Percentiles rank a stretch among this genome's conserved stretches.
These are phyloP conservation scores for Calonectris borealis DNA, from an alignment of 2,113 vertebrate genomes.

Conservation along the genomic window DNA sequence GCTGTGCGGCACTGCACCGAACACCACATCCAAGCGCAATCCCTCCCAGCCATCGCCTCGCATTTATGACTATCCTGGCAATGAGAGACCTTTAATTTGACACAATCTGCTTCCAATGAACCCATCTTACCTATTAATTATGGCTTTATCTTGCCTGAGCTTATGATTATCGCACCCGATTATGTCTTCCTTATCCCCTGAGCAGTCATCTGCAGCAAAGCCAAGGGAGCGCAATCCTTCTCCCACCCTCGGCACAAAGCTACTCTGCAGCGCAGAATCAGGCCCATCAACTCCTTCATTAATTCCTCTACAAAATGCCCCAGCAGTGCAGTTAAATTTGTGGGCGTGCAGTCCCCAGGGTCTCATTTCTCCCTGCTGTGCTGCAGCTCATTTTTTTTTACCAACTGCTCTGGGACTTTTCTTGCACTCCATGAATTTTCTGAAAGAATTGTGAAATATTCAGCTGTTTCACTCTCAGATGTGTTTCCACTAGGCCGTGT, in stretches of 20 bases:
- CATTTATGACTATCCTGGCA: background rate
- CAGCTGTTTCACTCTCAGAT: background rate
- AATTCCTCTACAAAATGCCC: conserved; percentile 20
- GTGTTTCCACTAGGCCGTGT: fast-evolving
- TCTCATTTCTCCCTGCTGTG: background rate
- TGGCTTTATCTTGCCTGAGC: background rate
- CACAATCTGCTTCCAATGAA: conserved; percentile 10
- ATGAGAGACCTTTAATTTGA: background rate
- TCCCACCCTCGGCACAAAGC: background rate
- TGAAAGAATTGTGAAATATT: background rate
- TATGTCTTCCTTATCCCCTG: background rate
- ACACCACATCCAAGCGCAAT: fast-evolving
- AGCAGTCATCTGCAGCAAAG: background rate
- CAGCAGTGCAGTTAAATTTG: background rate
- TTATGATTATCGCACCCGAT: background rate
- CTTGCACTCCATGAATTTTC: background rate
- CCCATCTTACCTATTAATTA: conserved; percentile 36
- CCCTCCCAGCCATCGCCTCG: background rate
- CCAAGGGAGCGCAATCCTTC: background rate
- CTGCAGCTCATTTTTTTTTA: background rate
- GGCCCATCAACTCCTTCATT: background rate
- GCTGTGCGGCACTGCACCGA: background rate
- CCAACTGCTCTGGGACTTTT: background rate
- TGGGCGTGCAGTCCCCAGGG: background rate
- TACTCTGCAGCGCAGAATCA: background rate